phyloP scores from a whole-genome alignment of 2,797 vertebrate species.

The Poecilia gillii region DNA sequence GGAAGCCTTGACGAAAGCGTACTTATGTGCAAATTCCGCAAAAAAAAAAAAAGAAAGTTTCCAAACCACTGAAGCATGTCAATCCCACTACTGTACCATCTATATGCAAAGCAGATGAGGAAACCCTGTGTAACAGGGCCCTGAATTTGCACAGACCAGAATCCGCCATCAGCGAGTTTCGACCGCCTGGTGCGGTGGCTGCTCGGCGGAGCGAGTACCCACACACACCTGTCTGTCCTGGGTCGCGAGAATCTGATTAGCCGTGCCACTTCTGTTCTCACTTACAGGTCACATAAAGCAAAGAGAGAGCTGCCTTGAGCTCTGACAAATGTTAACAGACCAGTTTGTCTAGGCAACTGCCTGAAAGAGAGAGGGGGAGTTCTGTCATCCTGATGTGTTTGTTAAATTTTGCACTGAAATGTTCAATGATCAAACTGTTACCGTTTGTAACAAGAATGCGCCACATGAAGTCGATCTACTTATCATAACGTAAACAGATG shows the following conservation, averaged over 20 bases:
- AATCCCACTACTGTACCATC: background rate
- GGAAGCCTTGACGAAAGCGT: background rate
- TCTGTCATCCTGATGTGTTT: background rate
- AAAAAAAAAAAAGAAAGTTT: background rate
- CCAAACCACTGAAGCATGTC: background rate
- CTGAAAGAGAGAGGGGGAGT: background rate
- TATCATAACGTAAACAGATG: no score
- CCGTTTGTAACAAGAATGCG: no score
- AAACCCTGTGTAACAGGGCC: background rate
- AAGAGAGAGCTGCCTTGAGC: background rate
- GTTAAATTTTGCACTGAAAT: background rate
- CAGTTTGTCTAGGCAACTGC: background rate
- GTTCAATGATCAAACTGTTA: background rate
- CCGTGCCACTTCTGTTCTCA: constrained; percentile 10
- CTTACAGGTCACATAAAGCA: background rate
- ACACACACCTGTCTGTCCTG: constrained; percentile 8
- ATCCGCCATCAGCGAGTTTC: constrained; percentile 6
- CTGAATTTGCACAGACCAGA: constrained; percentile 4
- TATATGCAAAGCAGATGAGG: constrained; percentile 1
- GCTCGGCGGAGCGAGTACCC: background rate
- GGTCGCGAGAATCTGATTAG: background rate
- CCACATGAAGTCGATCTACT: no score
- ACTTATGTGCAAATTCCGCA: background rate
- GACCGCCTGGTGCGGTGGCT: constrained; percentile 18
- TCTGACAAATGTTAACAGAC: background rate